Base-by-base conservation (phyloP, 2,888 invertebrate genomes). In the Phaonia tiefii region DNA sequence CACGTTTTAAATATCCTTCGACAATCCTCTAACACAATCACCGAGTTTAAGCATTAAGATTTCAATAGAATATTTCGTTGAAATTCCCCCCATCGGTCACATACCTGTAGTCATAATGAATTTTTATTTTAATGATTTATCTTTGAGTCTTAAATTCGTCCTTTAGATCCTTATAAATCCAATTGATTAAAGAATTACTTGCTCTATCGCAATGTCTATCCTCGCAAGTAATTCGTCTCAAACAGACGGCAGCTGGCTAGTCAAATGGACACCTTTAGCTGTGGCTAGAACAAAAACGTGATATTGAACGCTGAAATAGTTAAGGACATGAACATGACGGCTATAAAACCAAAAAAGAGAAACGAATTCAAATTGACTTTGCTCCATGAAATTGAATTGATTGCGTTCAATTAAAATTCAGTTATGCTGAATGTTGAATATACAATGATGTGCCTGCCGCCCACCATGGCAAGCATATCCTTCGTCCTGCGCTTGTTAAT, bases 401-500 rank as follows among this genome's bases (percentile, higher is more conserved):
- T 90, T 90, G 89, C 86, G 88, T 89, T 87, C 89, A 90, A 90
- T 90, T 90, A 90, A 90, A 89, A 89, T 89, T 89, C 89, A 89
- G 89, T 89, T 89, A 88, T 89, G 87, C 87, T 86, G 75, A 69
- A 81, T 63, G 75, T 39, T 31, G 31, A 31, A 31, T 31, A 31
- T 5, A 31, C 31, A 8, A 3, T 3, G 31, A 31, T 31, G 31
- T 5, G 4, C 4, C 31, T n/a, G n/a, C 8, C 31, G 31, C 31
- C 31, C 31, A 31, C 31, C 3, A 31, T 31, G 4, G 31, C 3
- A 3, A 31, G 31, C 31, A 10, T 51, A 17, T 15, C 15, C 49
- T 49, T 5, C 15, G 17, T 49, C 2, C 15, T 1, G 15, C 2
- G 15, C 2, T 1, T 15, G 22, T 11, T 17, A 49, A 51, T 7